Conservation (phyloP, 2,888 invertebrate genomes). For the Dicranocentrus wangi region DNA sequence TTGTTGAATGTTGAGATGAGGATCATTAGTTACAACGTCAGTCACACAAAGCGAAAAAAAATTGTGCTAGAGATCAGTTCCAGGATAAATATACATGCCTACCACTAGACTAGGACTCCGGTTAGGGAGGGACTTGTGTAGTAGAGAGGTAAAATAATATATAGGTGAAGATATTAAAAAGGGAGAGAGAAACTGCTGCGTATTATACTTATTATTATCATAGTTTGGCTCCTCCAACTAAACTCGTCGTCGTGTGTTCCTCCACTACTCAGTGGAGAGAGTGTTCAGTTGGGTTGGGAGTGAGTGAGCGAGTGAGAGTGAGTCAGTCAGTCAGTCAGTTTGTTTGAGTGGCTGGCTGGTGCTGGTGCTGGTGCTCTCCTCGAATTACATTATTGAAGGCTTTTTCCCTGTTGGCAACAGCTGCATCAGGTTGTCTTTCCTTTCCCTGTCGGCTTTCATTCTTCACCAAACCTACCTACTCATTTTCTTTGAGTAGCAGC, state of each 20-base stretch:
- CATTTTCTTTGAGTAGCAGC: constrained; percentile 56
- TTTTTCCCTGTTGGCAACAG: constrained; percentile 49
- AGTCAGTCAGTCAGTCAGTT: constrained; percentile 37
- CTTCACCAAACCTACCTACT: constrained; percentile 14
- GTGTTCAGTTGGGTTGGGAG: no score
- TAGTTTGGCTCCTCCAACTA: no score
- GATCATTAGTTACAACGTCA: constrained; percentile 65
- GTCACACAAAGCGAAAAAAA: constrained; percentile 52
- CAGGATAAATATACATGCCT: background rate
- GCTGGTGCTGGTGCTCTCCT: background rate
- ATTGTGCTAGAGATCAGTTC: no score
- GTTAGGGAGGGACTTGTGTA: no score
- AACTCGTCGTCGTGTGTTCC: no score
- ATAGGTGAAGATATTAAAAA: no score
- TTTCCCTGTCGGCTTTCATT: constrained; percentile 5
- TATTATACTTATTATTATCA: no score
- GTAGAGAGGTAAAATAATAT: no score
- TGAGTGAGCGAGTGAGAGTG: no score
- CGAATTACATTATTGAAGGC: constrained; percentile 6
- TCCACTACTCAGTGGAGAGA: no score
- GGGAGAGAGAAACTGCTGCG: no score
- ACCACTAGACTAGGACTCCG: no score
- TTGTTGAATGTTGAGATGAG: constrained; percentile 43
- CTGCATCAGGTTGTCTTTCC: constrained; percentile 60
- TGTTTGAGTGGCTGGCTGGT: constrained; percentile 12